These are phyloP conservation scores for Gadopsis bispinosus DNA, from an alignment of 2,797 vertebrate species.

Conservation along the genomic window DNA sequence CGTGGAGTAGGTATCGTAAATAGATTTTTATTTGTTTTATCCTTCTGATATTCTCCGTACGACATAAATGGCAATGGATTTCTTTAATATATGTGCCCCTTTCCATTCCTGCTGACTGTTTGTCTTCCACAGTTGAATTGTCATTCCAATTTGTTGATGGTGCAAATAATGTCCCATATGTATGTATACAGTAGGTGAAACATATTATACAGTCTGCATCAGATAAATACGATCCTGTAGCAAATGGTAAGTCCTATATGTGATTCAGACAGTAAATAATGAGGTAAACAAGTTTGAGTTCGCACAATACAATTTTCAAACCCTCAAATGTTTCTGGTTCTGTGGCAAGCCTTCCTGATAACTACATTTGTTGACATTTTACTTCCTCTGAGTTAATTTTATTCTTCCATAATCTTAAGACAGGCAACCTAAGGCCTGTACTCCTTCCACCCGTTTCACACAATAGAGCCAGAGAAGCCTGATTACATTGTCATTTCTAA, in stretches of 20 bases:
- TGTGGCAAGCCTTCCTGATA: conserved; percentile 28
- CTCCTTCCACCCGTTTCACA: conserved; percentile 28
- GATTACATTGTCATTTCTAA: conserved; percentile 63
- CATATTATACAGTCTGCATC: conserved; percentile 6
- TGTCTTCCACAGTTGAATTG: conserved; percentile 21
- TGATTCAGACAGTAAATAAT: conserved; percentile 9
- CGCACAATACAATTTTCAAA: conserved; percentile 22
- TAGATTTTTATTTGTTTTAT: conserved; percentile 22
- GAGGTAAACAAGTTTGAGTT: conserved; percentile 24
- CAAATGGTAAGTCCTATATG: not conserved
- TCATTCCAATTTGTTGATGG: conserved; percentile 19
- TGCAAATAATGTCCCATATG: not conserved
- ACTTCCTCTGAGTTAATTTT: conserved; percentile 56
- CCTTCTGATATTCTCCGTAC: conserved; percentile 7
- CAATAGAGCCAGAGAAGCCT: conserved; percentile 23
- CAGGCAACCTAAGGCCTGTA: conserved; percentile 47
- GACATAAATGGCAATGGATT: conserved; percentile 25
- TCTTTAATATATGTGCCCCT: conserved; percentile 20
- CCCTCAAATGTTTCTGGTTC: conserved; percentile 28
- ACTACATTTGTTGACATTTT: conserved; percentile 53
- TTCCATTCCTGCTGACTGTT: conserved; percentile 2
- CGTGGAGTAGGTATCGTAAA: conserved; percentile 1
- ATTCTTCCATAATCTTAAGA: conserved; percentile 49
- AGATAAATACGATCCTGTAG: not conserved
- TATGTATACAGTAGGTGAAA: not conserved